These are phyloP conservation scores for Malacoraja senta DNA, from an alignment of 2,797 vertebrate species.

Conservation along the genomic window DNA sequence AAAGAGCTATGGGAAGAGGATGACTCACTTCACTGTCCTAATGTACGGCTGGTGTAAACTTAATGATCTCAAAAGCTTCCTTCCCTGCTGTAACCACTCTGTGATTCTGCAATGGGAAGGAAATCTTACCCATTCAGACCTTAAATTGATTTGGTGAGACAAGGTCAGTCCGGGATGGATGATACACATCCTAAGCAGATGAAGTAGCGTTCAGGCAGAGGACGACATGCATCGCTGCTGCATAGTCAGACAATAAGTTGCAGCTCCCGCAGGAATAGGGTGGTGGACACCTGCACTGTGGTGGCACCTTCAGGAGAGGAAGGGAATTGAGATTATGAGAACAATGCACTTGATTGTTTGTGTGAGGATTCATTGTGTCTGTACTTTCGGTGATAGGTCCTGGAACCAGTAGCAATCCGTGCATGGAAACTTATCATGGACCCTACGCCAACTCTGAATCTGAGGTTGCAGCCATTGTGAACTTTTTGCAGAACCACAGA, in stretches of 20 bases:
- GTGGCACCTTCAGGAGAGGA: neutral
- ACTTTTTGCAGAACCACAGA: conserved; percentile 75
- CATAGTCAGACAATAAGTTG: neutral
- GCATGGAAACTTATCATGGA: conserved; percentile 72
- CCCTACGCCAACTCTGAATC: conserved; percentile 71
- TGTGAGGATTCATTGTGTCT: neutral
- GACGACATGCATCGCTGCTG: too few species aligned
- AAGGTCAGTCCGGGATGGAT: too few species aligned
- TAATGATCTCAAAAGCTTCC: too few species aligned
- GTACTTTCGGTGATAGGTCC: conserved; percentile 50
- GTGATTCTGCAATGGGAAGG: too few species aligned
- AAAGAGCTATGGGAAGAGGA: too few species aligned
- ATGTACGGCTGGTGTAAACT: too few species aligned
- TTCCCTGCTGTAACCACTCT: too few species aligned
- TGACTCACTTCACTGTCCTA: too few species aligned
- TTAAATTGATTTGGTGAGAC: too few species aligned
- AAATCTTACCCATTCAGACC: too few species aligned
- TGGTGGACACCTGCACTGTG: neutral
- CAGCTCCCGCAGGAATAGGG: neutral
- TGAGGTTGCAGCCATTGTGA: conserved; percentile 83
- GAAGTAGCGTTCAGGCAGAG: too few species aligned
- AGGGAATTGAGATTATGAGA: neutral
- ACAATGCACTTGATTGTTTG: neutral
- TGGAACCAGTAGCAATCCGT: conserved; percentile 72
- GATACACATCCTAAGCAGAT: too few species aligned